These are phyloP conservation scores for Campopleginae sp. DNA, from an alignment of 2,888 invertebrate species.

Conservation along the genomic window DNA sequence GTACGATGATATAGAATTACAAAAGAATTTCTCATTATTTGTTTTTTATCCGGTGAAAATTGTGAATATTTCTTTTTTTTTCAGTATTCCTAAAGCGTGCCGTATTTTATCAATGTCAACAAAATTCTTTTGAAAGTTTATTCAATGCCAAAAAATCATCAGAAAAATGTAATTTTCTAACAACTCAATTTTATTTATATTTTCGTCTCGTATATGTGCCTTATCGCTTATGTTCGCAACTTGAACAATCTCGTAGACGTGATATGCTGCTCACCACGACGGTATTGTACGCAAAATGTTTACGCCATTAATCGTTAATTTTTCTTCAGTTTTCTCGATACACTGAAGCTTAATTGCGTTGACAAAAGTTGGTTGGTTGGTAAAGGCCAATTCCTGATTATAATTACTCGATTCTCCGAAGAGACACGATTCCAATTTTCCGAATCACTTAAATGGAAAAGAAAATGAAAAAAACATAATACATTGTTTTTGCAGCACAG, in stretches of 20 bases:
- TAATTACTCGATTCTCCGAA: too few species aligned
- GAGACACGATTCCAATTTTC: not conserved
- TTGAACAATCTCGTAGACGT: slow-evolving; percentile 17
- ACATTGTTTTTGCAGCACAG: not conserved
- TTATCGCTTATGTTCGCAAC: not conserved
- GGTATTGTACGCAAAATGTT: slow-evolving; percentile 18
- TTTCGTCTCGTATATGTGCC: not conserved
- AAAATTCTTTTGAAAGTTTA: not conserved
- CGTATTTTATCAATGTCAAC: not conserved
- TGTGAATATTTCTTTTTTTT: not conserved
- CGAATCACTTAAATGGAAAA: slow-evolving; percentile 15
- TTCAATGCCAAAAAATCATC: not conserved
- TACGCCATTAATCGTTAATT: too few species aligned
- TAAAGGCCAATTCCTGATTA: too few species aligned
- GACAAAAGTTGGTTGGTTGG: too few species aligned
- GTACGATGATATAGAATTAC: not conserved
- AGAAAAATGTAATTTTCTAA: not conserved
- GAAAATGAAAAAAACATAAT: slow-evolving; percentile 7
- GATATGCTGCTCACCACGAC: slow-evolving; percentile 22
- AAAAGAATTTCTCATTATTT: not conserved
- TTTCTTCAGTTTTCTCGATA: too few species aligned
- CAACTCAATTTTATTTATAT: not conserved
- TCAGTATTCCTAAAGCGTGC: too few species aligned
- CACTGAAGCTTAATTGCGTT: too few species aligned
- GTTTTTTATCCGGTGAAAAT: not conserved